A percentile compares a stretch with the other conserved stretches of the same genome.
These are phyloP conservation scores for Amphipoea oculea DNA, from an alignment of 2,888 invertebrate genomes.

Conservation along the genomic window DNA sequence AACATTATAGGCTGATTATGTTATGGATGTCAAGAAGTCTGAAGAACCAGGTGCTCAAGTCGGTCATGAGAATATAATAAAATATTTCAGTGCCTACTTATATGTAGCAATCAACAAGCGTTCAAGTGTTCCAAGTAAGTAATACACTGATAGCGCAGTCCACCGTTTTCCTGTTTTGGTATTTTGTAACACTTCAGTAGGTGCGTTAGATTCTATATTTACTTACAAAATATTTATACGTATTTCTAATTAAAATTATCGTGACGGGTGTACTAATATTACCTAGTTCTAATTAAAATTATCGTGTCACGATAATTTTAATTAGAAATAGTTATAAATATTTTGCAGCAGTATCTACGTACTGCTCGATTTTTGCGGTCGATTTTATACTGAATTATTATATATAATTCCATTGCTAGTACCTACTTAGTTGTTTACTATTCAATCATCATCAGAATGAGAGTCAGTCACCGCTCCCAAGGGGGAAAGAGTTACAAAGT, in stretches of 20 bases:
- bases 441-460: background rate
- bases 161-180: slow-evolving; percentile 38
- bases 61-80: background rate
- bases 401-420: background rate
- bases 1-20: no score
- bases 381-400: no score
- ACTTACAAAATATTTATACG: background rate
- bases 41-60: background rate
- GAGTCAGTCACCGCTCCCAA: background rate
- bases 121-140: slow-evolving; percentile 32
- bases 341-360: no score
- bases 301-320: background rate
- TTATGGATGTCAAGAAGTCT: background rate
- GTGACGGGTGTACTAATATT: background rate
- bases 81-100: slow-evolving; percentile 10
- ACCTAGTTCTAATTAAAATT: background rate
- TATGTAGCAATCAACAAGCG: background rate
- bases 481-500: background rate
- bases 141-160: background rate
- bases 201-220: background rate
- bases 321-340: no score
- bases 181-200: background rate
- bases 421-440: background rate
- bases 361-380: no score
- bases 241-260: background rate